Base-by-base conservation (phyloP, 1,140 invertebrate species). In the Prorops nasuta region DNA sequence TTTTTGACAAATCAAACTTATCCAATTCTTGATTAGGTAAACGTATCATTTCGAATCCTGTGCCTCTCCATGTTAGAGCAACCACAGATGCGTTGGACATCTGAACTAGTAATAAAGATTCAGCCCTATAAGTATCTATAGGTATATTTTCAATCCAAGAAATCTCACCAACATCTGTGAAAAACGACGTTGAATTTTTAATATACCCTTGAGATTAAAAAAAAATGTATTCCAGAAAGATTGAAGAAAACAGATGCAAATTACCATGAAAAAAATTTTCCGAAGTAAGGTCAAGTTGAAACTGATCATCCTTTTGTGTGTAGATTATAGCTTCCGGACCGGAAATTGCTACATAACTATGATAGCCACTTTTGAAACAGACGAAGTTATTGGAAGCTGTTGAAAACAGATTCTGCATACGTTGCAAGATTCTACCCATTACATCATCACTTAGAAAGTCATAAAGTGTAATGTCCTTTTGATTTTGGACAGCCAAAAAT, bases 61-160 rank as follows among this genome's bases (percentile, higher is more conserved):
- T 19, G 2, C 48, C 66, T 2, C 64, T 49, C 70, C 70, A 72
- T n/a, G 52, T 43, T 3, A 71, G 44, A 10, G 52, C 51, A 0
- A 64, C 18, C 4, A 66, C 38, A 0, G 59, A 63, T 1, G 18
- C 54, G 41, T 74, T 70, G 44, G 54, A 49, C 9, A 60, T 34
- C 44, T 74, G 63, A 2, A 70, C 4, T 2, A 74, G n/a, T 22
- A 73, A 31, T 12, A 74, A 28, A 4, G 67, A 60, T n/a, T 74
- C 72, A 3, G 71, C 56, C 39, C 68, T 66, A 16, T 73, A 73
- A 3, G 68, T 72, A 16, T 60, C 40, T 4, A 72, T 4, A 8
- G 58, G 64, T 15, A 73, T 15, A 32, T 45, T 50, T 22, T 41
- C 32, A 8, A 72, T 44, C 59, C 60, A 66, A 6, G 38, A n/a